phyloP scores from a whole-genome alignment of 2,113 vertebrate genomes.

The Heterotis niloticus region DNA sequence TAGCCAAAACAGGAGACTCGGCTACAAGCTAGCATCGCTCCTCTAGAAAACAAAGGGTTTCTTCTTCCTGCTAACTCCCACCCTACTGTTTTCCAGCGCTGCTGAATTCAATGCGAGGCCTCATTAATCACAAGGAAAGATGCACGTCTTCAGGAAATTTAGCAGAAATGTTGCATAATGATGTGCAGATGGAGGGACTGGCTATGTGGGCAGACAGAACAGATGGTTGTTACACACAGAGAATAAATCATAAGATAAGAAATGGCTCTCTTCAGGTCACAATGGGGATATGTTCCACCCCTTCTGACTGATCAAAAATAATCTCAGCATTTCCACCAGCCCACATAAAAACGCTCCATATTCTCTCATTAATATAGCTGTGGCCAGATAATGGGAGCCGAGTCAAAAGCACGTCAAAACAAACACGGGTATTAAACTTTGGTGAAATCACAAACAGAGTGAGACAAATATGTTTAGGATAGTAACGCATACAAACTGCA shows the following conservation, averaged over 20 bases:
- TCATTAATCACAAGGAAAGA: neutral
- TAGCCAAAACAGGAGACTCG: neutral
- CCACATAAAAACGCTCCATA: neutral
- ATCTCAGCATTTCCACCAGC: neutral
- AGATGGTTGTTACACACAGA: slow-evolving; percentile 19
- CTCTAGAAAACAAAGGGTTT: neutral
- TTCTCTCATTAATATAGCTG: neutral
- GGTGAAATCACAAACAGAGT: too few species aligned
- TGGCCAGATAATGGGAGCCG: neutral
- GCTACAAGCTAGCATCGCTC: neutral
- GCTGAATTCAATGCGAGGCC: neutral
- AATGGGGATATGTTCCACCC: neutral
- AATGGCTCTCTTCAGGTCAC: neutral
- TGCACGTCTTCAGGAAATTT: neutral
- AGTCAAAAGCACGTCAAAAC: neutral
- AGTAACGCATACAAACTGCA: too few species aligned
- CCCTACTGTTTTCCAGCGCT: neutral
- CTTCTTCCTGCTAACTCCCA: too few species aligned
- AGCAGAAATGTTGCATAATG: slow-evolving; percentile 14
- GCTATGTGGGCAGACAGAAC: slow-evolving; percentile 5
- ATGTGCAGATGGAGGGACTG: slow-evolving; percentile 19
- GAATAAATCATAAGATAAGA: slow-evolving; percentile 15
- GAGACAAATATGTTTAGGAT: too few species aligned
- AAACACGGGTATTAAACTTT: neutral
- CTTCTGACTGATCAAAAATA: slow-evolving; percentile 4